Conservation (phyloP, 2,113 vertebrate species). For the Lipotes vexillifer region DNA sequence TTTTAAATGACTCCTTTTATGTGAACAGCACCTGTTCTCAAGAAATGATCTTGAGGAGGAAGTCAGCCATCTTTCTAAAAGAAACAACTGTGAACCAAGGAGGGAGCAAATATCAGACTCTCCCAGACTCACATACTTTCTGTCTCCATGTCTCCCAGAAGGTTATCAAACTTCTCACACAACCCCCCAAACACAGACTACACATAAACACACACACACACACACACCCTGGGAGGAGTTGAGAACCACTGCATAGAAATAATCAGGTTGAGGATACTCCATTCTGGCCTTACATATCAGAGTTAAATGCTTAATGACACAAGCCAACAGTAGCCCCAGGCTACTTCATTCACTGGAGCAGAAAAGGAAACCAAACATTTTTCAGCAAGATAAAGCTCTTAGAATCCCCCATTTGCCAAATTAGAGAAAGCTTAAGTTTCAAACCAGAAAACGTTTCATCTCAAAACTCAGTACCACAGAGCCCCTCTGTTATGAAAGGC, state of each 20-base stretch:
- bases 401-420: not conserved
- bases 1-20: not conserved
- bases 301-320: not conserved
- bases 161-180: not conserved
- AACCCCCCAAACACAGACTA: not conserved
- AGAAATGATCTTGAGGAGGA: not conserved
- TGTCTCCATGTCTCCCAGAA: not conserved
- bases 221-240: not conserved
- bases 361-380: not conserved
- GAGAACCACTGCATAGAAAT: not conserved
- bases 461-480: not conserved
- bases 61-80: not conserved
- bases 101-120: not conserved
- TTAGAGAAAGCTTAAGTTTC: not conserved
- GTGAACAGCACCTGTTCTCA: not conserved
- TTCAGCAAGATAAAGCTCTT: not conserved
- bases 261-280: not conserved
- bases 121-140: not conserved
- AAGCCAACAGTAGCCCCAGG: not conserved
- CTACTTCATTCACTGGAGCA: not conserved
- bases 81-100: not conserved
- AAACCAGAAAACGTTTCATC: not conserved
- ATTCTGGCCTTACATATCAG: not conserved
- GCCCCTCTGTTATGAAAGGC: no score
- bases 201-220: not conserved